Percentiles rank a stretch among this genome's conserved stretches.
Evolutionary conservation across 2,888 invertebrate genomes (phyloP).

Genomic region (Catocala nupta): DNA sequence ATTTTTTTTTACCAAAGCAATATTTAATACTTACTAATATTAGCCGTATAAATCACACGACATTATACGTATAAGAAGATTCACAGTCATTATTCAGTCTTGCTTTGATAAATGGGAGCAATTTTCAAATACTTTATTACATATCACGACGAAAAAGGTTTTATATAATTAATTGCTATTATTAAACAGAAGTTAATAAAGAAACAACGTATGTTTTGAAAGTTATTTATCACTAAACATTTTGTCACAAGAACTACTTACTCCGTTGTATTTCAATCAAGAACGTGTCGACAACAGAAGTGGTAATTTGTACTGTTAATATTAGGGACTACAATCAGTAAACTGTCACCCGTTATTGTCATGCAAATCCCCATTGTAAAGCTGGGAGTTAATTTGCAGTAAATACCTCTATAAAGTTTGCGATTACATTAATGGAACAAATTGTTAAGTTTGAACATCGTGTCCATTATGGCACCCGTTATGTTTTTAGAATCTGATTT

Average conservation of each 20-base stretch:
- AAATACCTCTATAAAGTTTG: slow-evolving; percentile 64
- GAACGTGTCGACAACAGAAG: slow-evolving; percentile 44
- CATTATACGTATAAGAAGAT: slow-evolving; percentile 35
- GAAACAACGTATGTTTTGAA: neutral
- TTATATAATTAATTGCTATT: slow-evolving; percentile 17
- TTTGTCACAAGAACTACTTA: slow-evolving; percentile 3
- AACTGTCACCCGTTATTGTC: slow-evolving; percentile 65
- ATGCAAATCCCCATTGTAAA: slow-evolving; percentile 71
- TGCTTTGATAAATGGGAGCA: slow-evolving; percentile 45
- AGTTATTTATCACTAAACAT: neutral
- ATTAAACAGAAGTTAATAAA: slow-evolving; percentile 13
- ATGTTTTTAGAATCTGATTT: slow-evolving; percentile 45
- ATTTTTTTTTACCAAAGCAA: slow-evolving; percentile 19
- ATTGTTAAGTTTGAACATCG: slow-evolving; percentile 60
- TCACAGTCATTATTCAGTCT: slow-evolving; percentile 40
- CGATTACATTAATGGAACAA: slow-evolving; percentile 64
- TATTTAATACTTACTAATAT: slow-evolving; percentile 32
- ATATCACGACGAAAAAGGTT: slow-evolving; percentile 22
- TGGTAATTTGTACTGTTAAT: slow-evolving; percentile 59
- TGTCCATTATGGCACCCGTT: slow-evolving; percentile 41
- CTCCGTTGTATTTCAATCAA: slow-evolving; percentile 12
- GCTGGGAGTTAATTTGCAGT: slow-evolving; percentile 68
- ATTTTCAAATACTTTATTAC: slow-evolving; percentile 35
- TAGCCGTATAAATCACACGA: slow-evolving; percentile 41
- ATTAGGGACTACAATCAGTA: slow-evolving; percentile 64